Evolutionary conservation across 2,888 invertebrate species (phyloP).

Genomic region (Omphaloscelis lunosa): DNA sequence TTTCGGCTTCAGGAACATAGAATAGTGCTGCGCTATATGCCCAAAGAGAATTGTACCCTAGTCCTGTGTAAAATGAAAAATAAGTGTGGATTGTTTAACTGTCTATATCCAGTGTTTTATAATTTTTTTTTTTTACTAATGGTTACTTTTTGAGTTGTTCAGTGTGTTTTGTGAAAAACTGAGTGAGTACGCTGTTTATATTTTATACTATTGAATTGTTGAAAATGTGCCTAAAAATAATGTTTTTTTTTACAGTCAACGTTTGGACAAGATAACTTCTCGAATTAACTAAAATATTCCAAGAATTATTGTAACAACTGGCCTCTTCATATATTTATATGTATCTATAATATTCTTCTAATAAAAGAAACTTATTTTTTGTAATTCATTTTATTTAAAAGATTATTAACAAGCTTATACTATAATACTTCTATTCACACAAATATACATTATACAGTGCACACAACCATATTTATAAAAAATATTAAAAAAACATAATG

Average conservation of each 20-base stretch:
- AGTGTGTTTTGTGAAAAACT: conserved; percentile 47
- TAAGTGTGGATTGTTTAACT: conserved; percentile 50
- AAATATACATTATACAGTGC: conserved; percentile 77
- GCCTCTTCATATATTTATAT: conserved; percentile 34
- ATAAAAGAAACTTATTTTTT: conserved; percentile 50
- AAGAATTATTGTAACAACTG: conserved; percentile 59
- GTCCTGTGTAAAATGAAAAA: conserved; percentile 29
- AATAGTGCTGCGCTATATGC: conserved; percentile 49
- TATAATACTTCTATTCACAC: conserved; percentile 73
- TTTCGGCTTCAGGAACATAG: conserved; percentile 50
- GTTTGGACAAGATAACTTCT: conserved; percentile 88
- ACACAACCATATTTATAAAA: conserved; percentile 75
- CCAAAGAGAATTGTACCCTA: conserved; percentile 25
- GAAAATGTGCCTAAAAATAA: neutral
- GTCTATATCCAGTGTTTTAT: conserved; percentile 51
- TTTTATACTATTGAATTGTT: conserved; percentile 1
- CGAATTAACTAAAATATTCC: conserved; percentile 66
- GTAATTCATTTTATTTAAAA: conserved; percentile 70
- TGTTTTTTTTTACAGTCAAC: conserved; percentile 83
- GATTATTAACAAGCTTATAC: conserved; percentile 77
- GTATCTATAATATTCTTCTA: conserved; percentile 22
- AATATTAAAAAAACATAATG: conserved; percentile 56
- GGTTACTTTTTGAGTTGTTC: conserved; percentile 49
- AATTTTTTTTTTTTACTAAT: conserved; percentile 57
- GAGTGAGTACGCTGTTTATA: conserved; percentile 56